phyloP scores from a whole-genome alignment of 2,888 invertebrate species.

The Lasioglossum calceatum region DNA sequence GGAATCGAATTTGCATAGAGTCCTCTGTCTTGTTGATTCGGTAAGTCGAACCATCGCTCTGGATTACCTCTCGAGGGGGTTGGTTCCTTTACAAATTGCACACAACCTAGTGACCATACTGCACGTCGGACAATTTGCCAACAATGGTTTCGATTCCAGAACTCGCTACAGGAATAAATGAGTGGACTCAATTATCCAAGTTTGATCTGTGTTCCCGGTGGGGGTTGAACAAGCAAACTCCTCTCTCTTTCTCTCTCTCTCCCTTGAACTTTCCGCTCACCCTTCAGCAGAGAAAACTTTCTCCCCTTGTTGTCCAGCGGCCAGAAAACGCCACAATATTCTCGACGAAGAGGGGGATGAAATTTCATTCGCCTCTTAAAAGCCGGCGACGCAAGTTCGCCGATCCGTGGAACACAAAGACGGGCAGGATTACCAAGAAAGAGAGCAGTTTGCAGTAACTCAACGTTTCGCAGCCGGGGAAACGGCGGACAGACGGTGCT shows the following conservation, averaged over 20 bases:
- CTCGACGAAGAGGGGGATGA: conserved; percentile 13
- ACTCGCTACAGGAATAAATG: conserved; percentile 6
- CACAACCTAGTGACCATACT: neutral
- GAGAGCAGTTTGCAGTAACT: conserved; percentile 22
- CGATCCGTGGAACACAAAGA: conserved; percentile 19
- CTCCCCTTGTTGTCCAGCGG: neutral
- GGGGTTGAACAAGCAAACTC: neutral
- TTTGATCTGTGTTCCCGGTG: conserved; percentile 7
- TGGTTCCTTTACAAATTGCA: conserved; percentile 30
- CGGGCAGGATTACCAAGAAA: conserved; percentile 32
- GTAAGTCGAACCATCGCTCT: conserved; percentile 41
- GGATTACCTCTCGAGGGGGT: conserved; percentile 24
- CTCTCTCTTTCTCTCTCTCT: neutral
- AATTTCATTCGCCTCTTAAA: conserved; percentile 34
- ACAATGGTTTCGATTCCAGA: conserved; percentile 1
- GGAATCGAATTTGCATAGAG: conserved; percentile 62
- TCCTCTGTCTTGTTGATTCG: conserved; percentile 54
- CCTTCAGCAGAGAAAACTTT: neutral
- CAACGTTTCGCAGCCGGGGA: neutral
- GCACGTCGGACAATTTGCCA: neutral
- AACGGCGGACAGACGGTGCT: conserved; percentile 1
- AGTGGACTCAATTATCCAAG: conserved; percentile 48
- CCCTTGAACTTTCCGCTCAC: neutral
- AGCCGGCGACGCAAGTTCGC: conserved; percentile 12
- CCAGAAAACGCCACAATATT: conserved; percentile 5